These are phyloP conservation scores for Deroplatys truncata DNA, from an alignment of 2,888 invertebrate species.

Conservation along the genomic window DNA sequence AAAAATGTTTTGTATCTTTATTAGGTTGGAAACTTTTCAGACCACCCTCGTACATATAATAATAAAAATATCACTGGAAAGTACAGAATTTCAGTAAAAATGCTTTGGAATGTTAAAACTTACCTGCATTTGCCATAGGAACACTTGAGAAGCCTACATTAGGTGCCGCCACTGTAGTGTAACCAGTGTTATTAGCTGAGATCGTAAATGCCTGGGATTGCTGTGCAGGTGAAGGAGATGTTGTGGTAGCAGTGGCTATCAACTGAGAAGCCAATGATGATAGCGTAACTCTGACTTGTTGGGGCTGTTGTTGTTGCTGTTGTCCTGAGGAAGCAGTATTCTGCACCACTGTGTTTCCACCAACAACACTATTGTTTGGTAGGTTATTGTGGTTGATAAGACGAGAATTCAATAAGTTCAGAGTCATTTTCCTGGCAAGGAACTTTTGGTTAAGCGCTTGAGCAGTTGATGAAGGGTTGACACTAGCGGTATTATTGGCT, in stretches of 20 bases:
- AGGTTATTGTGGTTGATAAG: slow-evolving; percentile 45
- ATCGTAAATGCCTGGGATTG: slow-evolving; percentile 17
- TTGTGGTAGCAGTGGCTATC: slow-evolving; percentile 39
- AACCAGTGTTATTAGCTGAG: slow-evolving; percentile 16
- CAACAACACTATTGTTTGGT: slow-evolving; percentile 37
- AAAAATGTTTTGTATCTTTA: too few relatives aligned
- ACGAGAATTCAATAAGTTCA: slow-evolving; percentile 48
- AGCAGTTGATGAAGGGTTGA: neutral
- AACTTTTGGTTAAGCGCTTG: slow-evolving; percentile 38
- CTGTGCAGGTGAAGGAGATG: slow-evolving; percentile 36
- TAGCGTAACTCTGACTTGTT: slow-evolving; percentile 46
- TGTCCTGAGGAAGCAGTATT: neutral
- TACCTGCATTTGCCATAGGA: slow-evolving; percentile 8
- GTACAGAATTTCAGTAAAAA: too few relatives aligned
- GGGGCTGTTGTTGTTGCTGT: slow-evolving; percentile 9
- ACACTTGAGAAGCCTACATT: slow-evolving; percentile 14
- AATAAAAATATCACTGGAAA: too few relatives aligned
- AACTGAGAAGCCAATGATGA: slow-evolving; percentile 47
- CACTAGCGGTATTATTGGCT: slow-evolving; percentile 40
- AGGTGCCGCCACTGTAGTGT: slow-evolving; percentile 4
- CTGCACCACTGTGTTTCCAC: neutral
- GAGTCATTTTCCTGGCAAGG: slow-evolving; percentile 53
- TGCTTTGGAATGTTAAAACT: neutral
- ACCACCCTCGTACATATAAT: too few relatives aligned
- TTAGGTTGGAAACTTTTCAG: too few relatives aligned